Evolutionary conservation across 1,140 invertebrate species (phyloP).

Genomic region (Sminthurides bifidus): DNA sequence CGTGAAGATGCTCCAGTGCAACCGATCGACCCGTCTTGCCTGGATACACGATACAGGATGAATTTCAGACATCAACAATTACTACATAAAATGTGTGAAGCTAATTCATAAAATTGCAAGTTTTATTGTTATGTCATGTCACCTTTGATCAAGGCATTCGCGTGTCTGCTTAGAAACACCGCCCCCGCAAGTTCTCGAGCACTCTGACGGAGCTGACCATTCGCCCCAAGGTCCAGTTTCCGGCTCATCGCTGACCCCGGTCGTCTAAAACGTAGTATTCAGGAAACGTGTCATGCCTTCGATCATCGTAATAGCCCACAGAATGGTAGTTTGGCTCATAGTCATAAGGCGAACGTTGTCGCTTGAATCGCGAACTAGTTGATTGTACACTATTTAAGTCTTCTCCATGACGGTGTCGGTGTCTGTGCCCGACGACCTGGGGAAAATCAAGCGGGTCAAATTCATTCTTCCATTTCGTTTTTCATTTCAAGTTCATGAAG

Average conservation of each 20-base stretch:
- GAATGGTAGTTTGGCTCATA: neutral
- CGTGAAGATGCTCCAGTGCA: conserved; percentile 64
- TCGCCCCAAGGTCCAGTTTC: conserved; percentile 52
- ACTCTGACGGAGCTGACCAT: conserved; percentile 62
- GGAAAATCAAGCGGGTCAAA: too few relatives aligned
- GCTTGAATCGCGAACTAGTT: neutral
- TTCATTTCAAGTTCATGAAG: too few relatives aligned
- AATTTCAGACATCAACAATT: neutral
- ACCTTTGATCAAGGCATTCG: conserved; percentile 41
- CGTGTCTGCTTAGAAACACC: conserved; percentile 65
- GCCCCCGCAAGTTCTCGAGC: conserved; percentile 79
- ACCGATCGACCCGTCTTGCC: conserved; percentile 43
- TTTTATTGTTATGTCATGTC: too few relatives aligned
- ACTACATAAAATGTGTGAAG: conserved; percentile 3
- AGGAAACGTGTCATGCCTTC: neutral
- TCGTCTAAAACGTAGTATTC: conserved; percentile 8
- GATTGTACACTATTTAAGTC: neutral
- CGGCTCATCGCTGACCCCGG: neutral
- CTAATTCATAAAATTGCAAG: neutral
- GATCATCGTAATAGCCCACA: neutral
- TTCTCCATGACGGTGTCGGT: conserved; percentile 3
- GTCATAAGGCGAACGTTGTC: neutral
- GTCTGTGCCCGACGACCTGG: neutral
- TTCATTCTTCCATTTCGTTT: too few relatives aligned
- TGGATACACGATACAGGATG: too few relatives aligned